Evolutionary conservation across 2,888 invertebrate species (phyloP).

Genomic region (Agonopterix subpropinquella): DNA sequence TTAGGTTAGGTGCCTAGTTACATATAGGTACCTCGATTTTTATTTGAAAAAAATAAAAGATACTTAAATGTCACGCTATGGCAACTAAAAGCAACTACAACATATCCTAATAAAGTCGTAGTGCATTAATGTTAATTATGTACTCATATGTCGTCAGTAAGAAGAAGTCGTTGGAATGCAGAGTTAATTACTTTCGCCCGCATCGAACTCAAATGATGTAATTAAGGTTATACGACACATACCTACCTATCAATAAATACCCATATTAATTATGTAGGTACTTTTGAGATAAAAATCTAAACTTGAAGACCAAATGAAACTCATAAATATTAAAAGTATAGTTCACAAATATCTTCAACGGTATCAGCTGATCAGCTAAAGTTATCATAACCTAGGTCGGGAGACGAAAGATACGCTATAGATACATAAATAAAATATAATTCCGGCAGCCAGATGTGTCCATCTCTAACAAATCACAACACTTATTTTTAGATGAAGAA

Average conservation of each 20-base stretch:
- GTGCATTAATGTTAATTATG: too few relatives aligned
- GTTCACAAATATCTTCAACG: too few relatives aligned
- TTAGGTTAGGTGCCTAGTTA: too few relatives aligned
- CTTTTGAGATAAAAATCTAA: slow-evolving; percentile 11
- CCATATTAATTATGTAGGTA: slow-evolving; percentile 13
- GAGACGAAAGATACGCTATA: slow-evolving; percentile 11
- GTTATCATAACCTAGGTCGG: slow-evolving; percentile 25
- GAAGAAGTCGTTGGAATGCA: slow-evolving; percentile 34
- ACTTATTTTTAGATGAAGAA: slow-evolving; percentile 32
- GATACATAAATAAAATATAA: slow-evolving; percentile 42
- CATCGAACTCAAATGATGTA: slow-evolving; percentile 45
- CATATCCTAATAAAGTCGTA: too few relatives aligned
- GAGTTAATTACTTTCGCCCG: slow-evolving; percentile 43
- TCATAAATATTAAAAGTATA: too few relatives aligned
- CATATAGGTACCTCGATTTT: too few relatives aligned
- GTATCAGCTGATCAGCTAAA: too few relatives aligned
- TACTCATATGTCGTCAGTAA: slow-evolving; percentile 8
- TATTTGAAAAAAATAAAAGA: too few relatives aligned
- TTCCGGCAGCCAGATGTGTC: slow-evolving; percentile 34
- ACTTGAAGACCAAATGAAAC: neutral
- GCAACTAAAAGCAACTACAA: too few relatives aligned
- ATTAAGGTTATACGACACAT: slow-evolving; percentile 46
- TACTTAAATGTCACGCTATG: too few relatives aligned
- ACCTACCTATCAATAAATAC: slow-evolving; percentile 8
- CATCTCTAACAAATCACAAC: slow-evolving; percentile 26